A percentile compares a stretch with the other conserved stretches of the same genome.
These are phyloP conservation scores for Zophobas morio DNA, from an alignment of 1,140 invertebrate genomes.

Conservation along the genomic window DNA sequence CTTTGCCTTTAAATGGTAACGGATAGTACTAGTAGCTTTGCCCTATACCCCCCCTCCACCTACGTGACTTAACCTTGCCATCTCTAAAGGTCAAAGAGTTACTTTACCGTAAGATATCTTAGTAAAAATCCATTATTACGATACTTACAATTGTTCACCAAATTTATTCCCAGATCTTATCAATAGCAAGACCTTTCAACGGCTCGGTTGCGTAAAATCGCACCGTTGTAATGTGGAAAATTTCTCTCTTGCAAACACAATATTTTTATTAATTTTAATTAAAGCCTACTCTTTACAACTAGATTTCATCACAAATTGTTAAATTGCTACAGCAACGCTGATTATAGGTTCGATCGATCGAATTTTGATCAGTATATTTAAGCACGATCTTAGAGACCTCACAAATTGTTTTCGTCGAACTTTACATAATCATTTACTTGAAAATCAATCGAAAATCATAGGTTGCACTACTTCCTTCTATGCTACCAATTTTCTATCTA, in stretches of 20 bases:
- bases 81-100: slow-evolving; percentile 57
- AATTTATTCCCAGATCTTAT: slow-evolving; percentile 13
- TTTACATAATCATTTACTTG: slow-evolving; percentile 27
- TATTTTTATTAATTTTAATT: slow-evolving; percentile 28
- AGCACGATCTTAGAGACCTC: slow-evolving; percentile 9
- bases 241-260: slow-evolving; percentile 21
- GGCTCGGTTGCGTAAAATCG: slow-evolving; percentile 14
- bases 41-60: slow-evolving; percentile 7
- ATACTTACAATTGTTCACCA: slow-evolving; percentile 7
- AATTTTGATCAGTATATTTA: slow-evolving; percentile 36
- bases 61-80: slow-evolving; percentile 64
- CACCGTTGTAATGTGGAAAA: background rate
- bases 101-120: slow-evolving; percentile 44
- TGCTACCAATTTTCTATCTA: slow-evolving; percentile 24
- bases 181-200: slow-evolving; percentile 6
- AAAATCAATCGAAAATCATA: slow-evolving; percentile 12
- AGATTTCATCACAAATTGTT: slow-evolving; percentile 27
- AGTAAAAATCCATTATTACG: slow-evolving; percentile 3
- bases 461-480: slow-evolving; percentile 28
- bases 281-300: slow-evolving; percentile 3
- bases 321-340: slow-evolving; percentile 9
- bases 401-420: slow-evolving; percentile 5
- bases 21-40: slow-evolving; percentile 37
- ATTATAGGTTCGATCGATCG: slow-evolving; percentile 37
- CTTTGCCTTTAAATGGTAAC: slow-evolving; percentile 21